Conservation (phyloP, 2,888 invertebrate species). For the Periphyllus acericola region DNA sequence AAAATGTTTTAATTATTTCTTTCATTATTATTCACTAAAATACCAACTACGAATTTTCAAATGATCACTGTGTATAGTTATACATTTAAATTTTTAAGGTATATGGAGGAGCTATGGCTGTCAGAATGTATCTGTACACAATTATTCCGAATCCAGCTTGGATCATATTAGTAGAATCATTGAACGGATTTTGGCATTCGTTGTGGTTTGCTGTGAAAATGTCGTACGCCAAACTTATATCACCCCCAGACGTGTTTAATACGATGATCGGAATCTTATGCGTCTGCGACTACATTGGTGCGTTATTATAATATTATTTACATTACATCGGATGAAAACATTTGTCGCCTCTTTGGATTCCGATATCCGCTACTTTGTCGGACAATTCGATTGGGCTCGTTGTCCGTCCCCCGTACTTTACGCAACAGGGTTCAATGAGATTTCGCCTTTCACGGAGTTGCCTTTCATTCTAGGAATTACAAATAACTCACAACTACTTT, state of each 20-base stretch:
- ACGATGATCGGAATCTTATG: slow-evolving; percentile 89
- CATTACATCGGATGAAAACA: too few relatives aligned
- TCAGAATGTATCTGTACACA: slow-evolving; percentile 85
- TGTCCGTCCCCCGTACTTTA: too few relatives aligned
- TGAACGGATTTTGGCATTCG: slow-evolving; percentile 89
- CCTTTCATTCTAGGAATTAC: too few relatives aligned
- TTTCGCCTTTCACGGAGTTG: too few relatives aligned
- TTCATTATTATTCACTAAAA: not conserved
- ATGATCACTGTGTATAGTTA: too few relatives aligned
- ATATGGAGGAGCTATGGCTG: slow-evolving; percentile 83
- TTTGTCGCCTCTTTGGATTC: too few relatives aligned
- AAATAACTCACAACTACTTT: too few relatives aligned
- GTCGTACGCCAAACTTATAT: slow-evolving; percentile 84
- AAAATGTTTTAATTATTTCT: not conserved
- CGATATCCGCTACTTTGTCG: too few relatives aligned
- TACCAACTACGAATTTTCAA: too few relatives aligned
- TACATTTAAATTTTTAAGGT: slow-evolving; percentile 66
- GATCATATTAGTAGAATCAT: slow-evolving; percentile 83
- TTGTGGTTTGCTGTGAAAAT: slow-evolving; percentile 89
- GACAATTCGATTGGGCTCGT: too few relatives aligned
- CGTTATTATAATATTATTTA: slow-evolving; percentile 30
- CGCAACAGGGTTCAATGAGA: too few relatives aligned
- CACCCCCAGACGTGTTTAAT: slow-evolving; percentile 85
- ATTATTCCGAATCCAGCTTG: slow-evolving; percentile 83
- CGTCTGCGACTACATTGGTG: slow-evolving; percentile 75